Conservation (phyloP, 2,797 vertebrate species). For the Notoglanidium macrostoma region DNA sequence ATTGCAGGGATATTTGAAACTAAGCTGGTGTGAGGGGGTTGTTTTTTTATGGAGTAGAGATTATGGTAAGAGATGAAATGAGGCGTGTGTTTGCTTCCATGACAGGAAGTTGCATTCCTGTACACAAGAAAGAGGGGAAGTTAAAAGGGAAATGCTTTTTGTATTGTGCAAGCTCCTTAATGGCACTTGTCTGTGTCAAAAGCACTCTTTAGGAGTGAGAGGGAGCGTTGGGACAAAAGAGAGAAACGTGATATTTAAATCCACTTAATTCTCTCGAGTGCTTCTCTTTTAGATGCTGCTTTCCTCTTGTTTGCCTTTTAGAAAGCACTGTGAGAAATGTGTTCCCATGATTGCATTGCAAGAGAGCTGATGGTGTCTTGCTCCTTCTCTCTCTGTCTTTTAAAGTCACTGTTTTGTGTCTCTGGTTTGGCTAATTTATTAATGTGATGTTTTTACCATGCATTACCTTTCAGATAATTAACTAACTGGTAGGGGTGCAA, state of each 20-base stretch:
- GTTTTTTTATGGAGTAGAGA: background rate
- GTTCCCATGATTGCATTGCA: constrained; percentile 35
- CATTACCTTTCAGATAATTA: constrained; percentile 1
- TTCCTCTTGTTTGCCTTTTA: constrained; percentile 30
- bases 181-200: constrained; percentile 35
- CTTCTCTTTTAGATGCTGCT: constrained; percentile 47
- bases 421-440: background rate
- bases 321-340: constrained; percentile 29
- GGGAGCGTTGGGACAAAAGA: constrained; percentile 42
- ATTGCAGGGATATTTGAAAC: background rate
- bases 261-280: constrained; percentile 55
- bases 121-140: constrained; percentile 54
- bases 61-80: background rate
- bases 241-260: constrained; percentile 58
- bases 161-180: constrained; percentile 29
- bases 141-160: constrained; percentile 57
- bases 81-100: background rate
- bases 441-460: background rate
- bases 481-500: background rate
- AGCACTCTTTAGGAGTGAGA: background rate
- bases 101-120: constrained; percentile 48
- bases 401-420: constrained; percentile 3
- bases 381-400: constrained; percentile 17
- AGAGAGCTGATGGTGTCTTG: constrained; percentile 21
- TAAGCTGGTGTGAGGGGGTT: background rate